Base-by-base conservation (phyloP, 2,888 invertebrate species). In the Neoitamus cyanurus region DNA sequence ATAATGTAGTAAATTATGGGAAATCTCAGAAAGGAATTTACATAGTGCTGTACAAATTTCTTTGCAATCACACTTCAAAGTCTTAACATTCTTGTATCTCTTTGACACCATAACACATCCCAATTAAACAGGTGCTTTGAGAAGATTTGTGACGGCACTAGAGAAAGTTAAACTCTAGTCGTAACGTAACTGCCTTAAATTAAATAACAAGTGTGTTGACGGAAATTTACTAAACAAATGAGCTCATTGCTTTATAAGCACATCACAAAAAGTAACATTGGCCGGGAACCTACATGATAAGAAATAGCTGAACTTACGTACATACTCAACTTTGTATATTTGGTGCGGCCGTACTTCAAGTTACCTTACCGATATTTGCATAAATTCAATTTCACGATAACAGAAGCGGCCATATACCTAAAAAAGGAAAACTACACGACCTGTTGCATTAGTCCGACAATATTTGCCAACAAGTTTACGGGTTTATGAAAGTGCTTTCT, bases 351-450 rank as follows among this genome's bases (percentile, higher is more conserved):
- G 20, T 20, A 58, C 58, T 25, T 75, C 5, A 37, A 7, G 20
- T 13, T 42, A 42, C 75, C n/a, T 20, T 46, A 34, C 25, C 25
- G 75, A 15, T n/a, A 78, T 78, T 78, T 78, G 78, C 78, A 78
- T 78, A 48, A 48, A 78, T 78, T 78, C 31, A 46, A 78, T 78
- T 78, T n/a, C 15, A 58, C 78, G 78, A 78, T 78, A 78, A 78
- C 20, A 78, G n/a, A n/a, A n/a, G 3, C 58, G 37, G 46, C 3
- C 31, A 28, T 34, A 48, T 28, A 31, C 28, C 42, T 58, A 58
- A 20, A 42, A 42, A n/a, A 42, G 34, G 13, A n/a, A 20, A 75
- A n/a, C 28, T 15, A 28, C 15, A 34, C 48, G 11, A 78, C 78
- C 48, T 78, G 78, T 78, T 78, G 78, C 78, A 78, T 30, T 25